Conservation (phyloP, 2,888 invertebrate genomes). For the Calliphora vomitoria region DNA sequence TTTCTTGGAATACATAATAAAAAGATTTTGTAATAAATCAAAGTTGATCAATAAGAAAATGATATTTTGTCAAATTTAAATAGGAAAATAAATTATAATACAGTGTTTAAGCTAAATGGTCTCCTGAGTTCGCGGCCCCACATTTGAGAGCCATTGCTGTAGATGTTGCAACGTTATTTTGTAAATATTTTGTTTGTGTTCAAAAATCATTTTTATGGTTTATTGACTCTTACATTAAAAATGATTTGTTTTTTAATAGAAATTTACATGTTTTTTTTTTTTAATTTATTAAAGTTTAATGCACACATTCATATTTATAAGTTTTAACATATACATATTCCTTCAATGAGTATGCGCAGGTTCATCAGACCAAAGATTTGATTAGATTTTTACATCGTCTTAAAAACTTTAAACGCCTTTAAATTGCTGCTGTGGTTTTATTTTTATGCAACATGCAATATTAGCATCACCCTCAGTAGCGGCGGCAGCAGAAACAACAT, state of each 20-base stretch:
- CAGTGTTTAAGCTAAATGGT: no score
- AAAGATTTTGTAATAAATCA: no score
- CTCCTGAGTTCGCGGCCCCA: no score
- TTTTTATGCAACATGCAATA: slow-evolving; percentile 73
- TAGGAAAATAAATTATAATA: no score
- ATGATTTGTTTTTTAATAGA: background rate
- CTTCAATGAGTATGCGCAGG: background rate
- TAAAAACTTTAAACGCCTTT: slow-evolving; percentile 61
- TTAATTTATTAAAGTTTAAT: slow-evolving; percentile 3
- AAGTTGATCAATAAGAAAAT: no score
- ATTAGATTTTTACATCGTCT: slow-evolving; percentile 37
- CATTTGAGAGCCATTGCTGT: no score
- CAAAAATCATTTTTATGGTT: slow-evolving; percentile 5
- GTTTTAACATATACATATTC: background rate
- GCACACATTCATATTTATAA: background rate
- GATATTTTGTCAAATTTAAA: no score
- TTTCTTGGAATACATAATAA: no score
- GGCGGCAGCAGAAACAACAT: slow-evolving; percentile 18
- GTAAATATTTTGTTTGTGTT: background rate
- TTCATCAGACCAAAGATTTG: slow-evolving; percentile 70
- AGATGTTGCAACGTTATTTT: background rate
- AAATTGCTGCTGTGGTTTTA: slow-evolving; percentile 51
- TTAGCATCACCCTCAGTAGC: slow-evolving; percentile 49
- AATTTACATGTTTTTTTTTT: slow-evolving; percentile 12
- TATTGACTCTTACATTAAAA: slow-evolving; percentile 23